Evolutionary conservation across 1,140 invertebrate genomes (phyloP).

Genomic region (Capitella teleta): DNA sequence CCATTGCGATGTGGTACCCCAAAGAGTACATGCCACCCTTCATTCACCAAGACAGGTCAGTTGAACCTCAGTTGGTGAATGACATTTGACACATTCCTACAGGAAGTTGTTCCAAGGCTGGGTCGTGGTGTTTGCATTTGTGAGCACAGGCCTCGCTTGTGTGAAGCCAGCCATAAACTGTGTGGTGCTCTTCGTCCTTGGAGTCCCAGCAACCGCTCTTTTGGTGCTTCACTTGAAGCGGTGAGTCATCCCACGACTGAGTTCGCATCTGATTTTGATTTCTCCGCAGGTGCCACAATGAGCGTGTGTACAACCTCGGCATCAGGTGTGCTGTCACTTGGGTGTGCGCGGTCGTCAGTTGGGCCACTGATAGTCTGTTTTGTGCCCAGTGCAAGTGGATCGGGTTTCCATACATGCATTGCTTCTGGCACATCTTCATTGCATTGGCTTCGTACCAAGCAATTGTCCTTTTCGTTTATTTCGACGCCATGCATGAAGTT

Average conservation of each 20-base stretch:
- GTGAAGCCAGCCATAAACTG: constrained; percentile 64
- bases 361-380: constrained; percentile 62
- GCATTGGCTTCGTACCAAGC: constrained; percentile 64
- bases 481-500: constrained; percentile 25
- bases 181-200: constrained; percentile 64
- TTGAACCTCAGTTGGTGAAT: constrained; percentile 7
- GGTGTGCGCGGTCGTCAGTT: constrained; percentile 58
- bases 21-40: constrained; percentile 56
- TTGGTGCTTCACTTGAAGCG: constrained; percentile 54
- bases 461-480: constrained; percentile 64
- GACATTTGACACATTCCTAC: background rate
- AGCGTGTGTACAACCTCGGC: constrained; percentile 55
- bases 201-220: constrained; percentile 55
- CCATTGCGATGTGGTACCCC: constrained; percentile 61
- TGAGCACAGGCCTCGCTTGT: constrained; percentile 55
- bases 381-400: constrained; percentile 64
- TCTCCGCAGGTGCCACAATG: constrained; percentile 49
- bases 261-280: background rate
- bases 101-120: constrained; percentile 15
- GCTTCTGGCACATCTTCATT: constrained; percentile 67
- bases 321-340: constrained; percentile 55
- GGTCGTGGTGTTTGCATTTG: constrained; percentile 46
- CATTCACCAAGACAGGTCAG: constrained; percentile 53
- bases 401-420: constrained; percentile 67
- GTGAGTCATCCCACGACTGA: constrained; percentile 37